These are phyloP conservation scores for Apocheima hispidaria DNA, from an alignment of 2,888 invertebrate genomes.

Conservation along the genomic window DNA sequence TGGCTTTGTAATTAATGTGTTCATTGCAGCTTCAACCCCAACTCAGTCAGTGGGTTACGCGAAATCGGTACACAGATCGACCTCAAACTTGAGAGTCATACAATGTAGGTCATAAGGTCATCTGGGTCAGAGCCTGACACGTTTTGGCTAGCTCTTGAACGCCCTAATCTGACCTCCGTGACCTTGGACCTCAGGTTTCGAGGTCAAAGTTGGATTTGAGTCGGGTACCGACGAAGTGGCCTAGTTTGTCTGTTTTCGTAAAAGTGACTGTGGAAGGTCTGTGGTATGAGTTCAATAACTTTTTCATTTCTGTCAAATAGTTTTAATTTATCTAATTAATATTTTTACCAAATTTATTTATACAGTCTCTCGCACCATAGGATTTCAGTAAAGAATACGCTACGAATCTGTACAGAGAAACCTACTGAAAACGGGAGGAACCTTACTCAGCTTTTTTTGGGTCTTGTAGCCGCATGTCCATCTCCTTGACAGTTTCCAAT, in stretches of 20 bases:
- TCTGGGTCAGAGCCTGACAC: constrained; percentile 61
- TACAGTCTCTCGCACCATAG: too few relatives aligned
- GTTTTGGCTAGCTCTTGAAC: constrained; percentile 72
- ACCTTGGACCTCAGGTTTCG: constrained; percentile 69
- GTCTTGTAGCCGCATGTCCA: too few relatives aligned
- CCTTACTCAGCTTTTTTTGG: too few relatives aligned
- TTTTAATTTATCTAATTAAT: too few relatives aligned
- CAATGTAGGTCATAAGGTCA: constrained; percentile 68
- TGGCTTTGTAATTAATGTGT: neutral
- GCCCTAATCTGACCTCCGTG: constrained; percentile 72
- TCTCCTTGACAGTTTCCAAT: too few relatives aligned
- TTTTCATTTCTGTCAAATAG: neutral
- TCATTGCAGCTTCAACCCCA: neutral
- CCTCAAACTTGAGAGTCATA: constrained; percentile 66
- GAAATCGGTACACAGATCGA: constrained; percentile 42
- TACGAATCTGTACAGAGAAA: too few relatives aligned
- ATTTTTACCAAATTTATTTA: too few relatives aligned
- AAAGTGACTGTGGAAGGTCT: neutral
- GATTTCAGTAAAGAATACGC: too few relatives aligned
- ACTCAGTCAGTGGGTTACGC: constrained; percentile 16
- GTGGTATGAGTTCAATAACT: neutral
- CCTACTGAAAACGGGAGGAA: too few relatives aligned
- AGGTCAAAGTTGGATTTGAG: constrained; percentile 60
- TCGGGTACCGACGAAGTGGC: constrained; percentile 17
- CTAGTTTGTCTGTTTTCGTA: constrained; percentile 20